Conservation (phyloP, 37 sponge, comb jelly and placozoan species). For the Trichoplax adhaerens region DNA sequence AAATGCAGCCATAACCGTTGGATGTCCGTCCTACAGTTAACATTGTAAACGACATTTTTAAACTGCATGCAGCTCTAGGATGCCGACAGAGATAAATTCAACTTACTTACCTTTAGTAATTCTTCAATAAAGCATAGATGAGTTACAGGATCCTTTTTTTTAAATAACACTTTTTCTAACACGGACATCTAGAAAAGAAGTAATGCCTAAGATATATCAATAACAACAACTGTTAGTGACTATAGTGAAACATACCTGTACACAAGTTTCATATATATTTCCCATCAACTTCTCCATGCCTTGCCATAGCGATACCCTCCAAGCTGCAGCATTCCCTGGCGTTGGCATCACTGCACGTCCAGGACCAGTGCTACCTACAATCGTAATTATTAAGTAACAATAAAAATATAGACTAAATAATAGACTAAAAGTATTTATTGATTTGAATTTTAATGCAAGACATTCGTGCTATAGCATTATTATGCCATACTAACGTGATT, state of each 20-base stretch:
- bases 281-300: conserved; percentile 59
- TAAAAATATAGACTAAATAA: background rate
- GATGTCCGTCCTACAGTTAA: no score
- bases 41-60: no score
- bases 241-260: conserved; percentile 26
- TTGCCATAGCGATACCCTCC: conserved; percentile 87
- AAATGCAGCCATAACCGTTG: conserved; percentile 17
- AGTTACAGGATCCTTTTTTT: conserved; percentile 66
- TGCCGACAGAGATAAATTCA: no score
- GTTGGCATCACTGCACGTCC: conserved; percentile 24
- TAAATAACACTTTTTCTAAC: conserved; percentile 51
- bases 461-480: conserved; percentile 7
- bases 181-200: conserved; percentile 33
- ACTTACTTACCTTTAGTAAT: conserved; percentile 26
- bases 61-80: no score
- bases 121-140: conserved; percentile 48
- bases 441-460: background rate
- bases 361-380: conserved; percentile 14
- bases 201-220: background rate
- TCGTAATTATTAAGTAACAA: background rate
- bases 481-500: background rate
- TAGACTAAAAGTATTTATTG: background rate
- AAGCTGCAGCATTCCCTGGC: conserved; percentile 32
- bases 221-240: background rate
- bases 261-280: conserved; percentile 35